phyloP scores from a whole-genome alignment of 2,888 invertebrate species.

The Bimastos eiseni region DNA sequence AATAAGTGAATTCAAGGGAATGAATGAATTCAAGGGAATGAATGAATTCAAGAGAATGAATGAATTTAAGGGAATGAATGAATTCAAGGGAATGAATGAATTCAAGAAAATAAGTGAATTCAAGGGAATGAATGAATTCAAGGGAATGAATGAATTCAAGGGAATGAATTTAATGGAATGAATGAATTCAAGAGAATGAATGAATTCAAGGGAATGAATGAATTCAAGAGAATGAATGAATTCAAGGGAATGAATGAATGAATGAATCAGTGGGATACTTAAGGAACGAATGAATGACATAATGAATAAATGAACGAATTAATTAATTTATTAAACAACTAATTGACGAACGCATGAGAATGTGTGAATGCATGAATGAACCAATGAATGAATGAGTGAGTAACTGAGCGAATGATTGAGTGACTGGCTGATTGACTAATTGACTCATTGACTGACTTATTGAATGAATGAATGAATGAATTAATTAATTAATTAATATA shows the following conservation, averaged over 20 bases:
- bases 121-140: neutral
- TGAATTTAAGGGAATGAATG: neutral
- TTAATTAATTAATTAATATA: no score
- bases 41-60: neutral
- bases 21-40: neutral
- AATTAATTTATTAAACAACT: neutral
- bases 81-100: neutral
- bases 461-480: neutral
- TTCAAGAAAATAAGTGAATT: no score
- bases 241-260: neutral
- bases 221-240: neutral
- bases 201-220: neutral
- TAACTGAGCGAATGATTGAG: neutral
- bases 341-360: neutral
- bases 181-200: constrained; percentile 15
- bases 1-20: neutral
- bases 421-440: no score
- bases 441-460: neutral
- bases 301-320: neutral
- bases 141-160: neutral
- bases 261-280: neutral
- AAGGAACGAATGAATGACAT: neutral
- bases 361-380: neutral
- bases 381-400: neutral
- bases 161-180: neutral